Percentiles rank a stretch among this genome's conserved stretches.
phyloP scores from a whole-genome alignment of 35 echinoderm and acorn worm species.

The Eucidaris tribuloides region DNA sequence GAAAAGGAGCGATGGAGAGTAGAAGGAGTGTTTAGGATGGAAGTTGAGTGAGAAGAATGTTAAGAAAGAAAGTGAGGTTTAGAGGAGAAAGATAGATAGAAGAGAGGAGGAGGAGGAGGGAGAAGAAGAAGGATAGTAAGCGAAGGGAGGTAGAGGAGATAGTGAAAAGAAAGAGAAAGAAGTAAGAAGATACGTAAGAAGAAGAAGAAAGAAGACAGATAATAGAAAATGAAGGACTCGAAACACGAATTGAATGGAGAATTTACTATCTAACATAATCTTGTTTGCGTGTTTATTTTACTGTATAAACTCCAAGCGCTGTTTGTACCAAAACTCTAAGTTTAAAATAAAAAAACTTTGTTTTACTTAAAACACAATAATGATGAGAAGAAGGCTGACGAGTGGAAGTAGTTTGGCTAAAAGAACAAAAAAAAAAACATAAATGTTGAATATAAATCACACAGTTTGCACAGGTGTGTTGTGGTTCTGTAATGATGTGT shows the following conservation, averaged over 20 bases:
- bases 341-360: too few species aligned
- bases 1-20: background rate
- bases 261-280: too few species aligned
- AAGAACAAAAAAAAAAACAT: too few species aligned
- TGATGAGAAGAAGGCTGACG: too few species aligned
- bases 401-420: too few species aligned
- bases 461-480: too few species aligned
- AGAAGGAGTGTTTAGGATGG: background rate
- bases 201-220: background rate
- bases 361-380: too few species aligned
- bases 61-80: background rate
- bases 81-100: background rate
- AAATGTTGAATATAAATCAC: too few species aligned
- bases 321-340: too few species aligned
- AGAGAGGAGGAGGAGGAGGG: background rate
- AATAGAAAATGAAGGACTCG: background rate
- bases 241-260: background rate
- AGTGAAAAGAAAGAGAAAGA: background rate
- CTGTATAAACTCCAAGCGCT: too few species aligned
- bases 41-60: background rate
- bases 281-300: too few species aligned
- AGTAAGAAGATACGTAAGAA: background rate
- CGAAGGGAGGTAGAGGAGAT: background rate
- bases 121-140: background rate
- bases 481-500: too few species aligned